A percentile compares a stretch with the other conserved stretches of the same genome.
Evolutionary conservation across 2,797 vertebrate genomes (phyloP).

Genomic region (Hydrolagus colliei): DNA sequence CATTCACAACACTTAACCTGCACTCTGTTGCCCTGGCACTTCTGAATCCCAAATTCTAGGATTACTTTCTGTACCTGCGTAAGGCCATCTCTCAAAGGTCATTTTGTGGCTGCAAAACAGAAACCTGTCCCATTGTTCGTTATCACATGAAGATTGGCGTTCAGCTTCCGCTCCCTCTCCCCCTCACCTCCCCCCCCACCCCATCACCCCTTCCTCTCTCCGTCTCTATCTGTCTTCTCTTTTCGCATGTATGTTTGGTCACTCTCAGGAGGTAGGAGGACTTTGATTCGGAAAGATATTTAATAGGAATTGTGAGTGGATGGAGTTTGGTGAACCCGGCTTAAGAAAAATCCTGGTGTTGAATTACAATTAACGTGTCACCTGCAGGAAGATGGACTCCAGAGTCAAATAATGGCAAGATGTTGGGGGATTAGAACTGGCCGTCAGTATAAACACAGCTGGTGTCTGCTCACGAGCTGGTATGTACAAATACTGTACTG

Average conservation of each 20-base stretch:
- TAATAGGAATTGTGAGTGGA: constrained; percentile 29
- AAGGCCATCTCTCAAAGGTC: no score
- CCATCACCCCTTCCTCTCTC: no score
- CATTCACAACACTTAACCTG: no score
- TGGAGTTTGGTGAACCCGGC: constrained; percentile 10
- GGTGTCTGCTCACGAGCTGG: constrained; percentile 4
- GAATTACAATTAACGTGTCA: constrained; percentile 26
- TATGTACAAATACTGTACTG: background rate
- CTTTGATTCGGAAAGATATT: constrained; percentile 23
- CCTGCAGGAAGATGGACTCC: constrained; percentile 23
- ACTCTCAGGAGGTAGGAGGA: background rate
- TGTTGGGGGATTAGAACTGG: constrained; percentile 16
- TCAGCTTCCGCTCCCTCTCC: no score
- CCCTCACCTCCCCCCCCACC: no score
- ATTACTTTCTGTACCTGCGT: no score
- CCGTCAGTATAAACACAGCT: constrained; percentile 30
- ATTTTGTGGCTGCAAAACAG: no score
- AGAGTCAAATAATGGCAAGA: constrained; percentile 17
- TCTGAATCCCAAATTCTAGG: no score
- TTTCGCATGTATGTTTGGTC: background rate
- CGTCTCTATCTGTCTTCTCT: no score
- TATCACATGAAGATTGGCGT: no score
- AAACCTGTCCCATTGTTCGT: no score
- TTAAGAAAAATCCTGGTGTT: constrained; percentile 24
- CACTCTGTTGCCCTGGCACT: no score